Percentiles rank a stretch among this genome's conserved stretches.
Conservation (phyloP, 1,140 invertebrate species). For the Drosophila parvula region DNA sequence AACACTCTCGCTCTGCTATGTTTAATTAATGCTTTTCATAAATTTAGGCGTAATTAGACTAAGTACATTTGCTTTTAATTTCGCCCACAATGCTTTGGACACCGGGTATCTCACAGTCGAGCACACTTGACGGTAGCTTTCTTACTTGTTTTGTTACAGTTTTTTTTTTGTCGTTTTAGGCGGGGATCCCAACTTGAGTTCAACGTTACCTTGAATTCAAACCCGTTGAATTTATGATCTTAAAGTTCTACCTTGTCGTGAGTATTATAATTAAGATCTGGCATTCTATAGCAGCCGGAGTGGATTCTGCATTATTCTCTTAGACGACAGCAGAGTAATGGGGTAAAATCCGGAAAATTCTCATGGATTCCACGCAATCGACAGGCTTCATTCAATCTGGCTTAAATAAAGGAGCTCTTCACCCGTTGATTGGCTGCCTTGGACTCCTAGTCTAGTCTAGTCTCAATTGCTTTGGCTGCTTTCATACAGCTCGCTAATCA, state of each 20-base stretch:
- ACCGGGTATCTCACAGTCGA: no score
- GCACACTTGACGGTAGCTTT: no score
- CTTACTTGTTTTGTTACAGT: no score
- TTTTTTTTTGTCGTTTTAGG: background rate
- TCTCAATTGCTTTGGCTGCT: constrained; percentile 51
- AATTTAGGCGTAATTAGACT: no score
- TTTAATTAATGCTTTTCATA: no score
- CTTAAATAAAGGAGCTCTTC: constrained; percentile 10
- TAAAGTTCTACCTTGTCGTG: background rate
- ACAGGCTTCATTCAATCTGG: constrained; percentile 1
- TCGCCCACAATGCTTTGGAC: no score
- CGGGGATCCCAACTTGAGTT: background rate
- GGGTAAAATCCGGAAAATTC: background rate
- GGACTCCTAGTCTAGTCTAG: constrained; percentile 27
- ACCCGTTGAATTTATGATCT: background rate
- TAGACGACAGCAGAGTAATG: background rate
- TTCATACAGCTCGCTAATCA: constrained; percentile 57
- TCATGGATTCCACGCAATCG: background rate
- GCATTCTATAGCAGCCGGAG: background rate
- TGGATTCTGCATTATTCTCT: background rate
- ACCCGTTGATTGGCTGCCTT: constrained; percentile 21
- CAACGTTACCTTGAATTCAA: background rate
- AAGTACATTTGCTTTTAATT: no score
- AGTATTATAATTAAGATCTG: background rate
- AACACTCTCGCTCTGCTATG: no score